Conservation (phyloP, 37 sponge, comb jelly and placozoan genomes). For the Halichondria panicea region DNA sequence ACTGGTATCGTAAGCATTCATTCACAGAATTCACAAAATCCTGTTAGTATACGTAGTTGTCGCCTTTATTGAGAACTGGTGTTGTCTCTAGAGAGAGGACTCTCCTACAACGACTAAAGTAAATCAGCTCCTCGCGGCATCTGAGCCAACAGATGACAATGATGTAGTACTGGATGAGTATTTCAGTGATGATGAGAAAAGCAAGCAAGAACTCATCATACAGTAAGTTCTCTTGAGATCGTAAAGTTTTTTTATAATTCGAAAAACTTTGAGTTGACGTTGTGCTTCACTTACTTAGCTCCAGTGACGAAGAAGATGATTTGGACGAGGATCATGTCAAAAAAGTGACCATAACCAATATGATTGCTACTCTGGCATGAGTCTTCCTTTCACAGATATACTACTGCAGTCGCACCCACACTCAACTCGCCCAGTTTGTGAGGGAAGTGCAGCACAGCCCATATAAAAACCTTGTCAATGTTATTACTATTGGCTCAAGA, state of each 20-base stretch:
- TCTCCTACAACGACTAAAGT: neutral
- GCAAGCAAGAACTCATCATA: neutral
- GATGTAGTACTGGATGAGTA: constrained; percentile 75
- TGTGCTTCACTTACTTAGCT: neutral
- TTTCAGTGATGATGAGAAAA: constrained; percentile 55
- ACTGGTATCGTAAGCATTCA: too few species aligned
- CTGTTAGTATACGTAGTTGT: too few species aligned
- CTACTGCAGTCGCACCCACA: constrained; percentile 99
- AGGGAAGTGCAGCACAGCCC: constrained; percentile 89
- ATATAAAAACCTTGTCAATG: constrained; percentile 56
- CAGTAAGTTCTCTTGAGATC: neutral
- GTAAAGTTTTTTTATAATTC: neutral
- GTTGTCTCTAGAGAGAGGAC: constrained; percentile 6
- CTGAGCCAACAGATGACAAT: constrained; percentile 19
- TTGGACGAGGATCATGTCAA: constrained; percentile 54
- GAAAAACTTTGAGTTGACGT: neutral
- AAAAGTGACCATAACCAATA: constrained; percentile 26
- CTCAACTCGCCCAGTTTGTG: constrained; percentile 97
- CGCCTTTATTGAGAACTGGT: too few species aligned
- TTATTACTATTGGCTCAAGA: constrained; percentile 88
- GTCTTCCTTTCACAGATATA: constrained; percentile 64
- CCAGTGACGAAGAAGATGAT: constrained; percentile 53
- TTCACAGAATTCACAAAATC: too few species aligned
- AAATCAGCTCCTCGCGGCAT: neutral
- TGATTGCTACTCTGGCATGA: neutral